Evolutionary conservation across 2,797 vertebrate genomes (phyloP), one percentile per base, ranked within the genome.

Genomic region (Tiaroga cobitis): DNA sequence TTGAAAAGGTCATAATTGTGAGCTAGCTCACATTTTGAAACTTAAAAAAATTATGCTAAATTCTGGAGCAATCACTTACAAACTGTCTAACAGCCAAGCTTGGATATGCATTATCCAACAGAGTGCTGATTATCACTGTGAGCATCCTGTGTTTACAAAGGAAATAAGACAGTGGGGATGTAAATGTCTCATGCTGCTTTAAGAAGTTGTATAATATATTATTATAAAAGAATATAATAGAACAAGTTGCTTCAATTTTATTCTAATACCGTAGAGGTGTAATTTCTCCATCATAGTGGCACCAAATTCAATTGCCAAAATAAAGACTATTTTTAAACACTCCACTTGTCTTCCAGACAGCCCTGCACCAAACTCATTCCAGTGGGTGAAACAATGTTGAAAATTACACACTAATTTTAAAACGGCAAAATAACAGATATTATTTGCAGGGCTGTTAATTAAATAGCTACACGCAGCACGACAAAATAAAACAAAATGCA

Each of bases 1-100:
- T 56, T 59, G 65, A 79, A 70, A 84, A 84, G 83, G 65, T 78
- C 74, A 79, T 9, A 65, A 29, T 24, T 51, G 24, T 68, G 61
- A 39, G 59, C n/a, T 43, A 41, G 24, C n/a, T 82, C 69, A 72
- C 34, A 72, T 82, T 72, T 59, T n/a, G 7, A 72, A 72, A 59
- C 37, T 5, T 49, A n/a, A n/a, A 51, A n/a, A 68, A 63, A 51
- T 37, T n/a, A 68, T 80, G n/a, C 46, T 68, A 51, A 81, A 68
- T 37, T 54, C 41, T 54, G 43, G 19, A 37, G 49, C 24, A 56
- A 70, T 81, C 77, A 67, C 39, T 46, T 65, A 43, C 37, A 65
- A 37, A 78, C 18, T 43, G 16, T 65, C 54, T 75, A 56, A 79
- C 54, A 63, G 34, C 6, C 75, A 26, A 79, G 24, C 13, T 5